phyloP scores from a whole-genome alignment of 2,888 invertebrate genomes.

The Sialis lutaria region DNA sequence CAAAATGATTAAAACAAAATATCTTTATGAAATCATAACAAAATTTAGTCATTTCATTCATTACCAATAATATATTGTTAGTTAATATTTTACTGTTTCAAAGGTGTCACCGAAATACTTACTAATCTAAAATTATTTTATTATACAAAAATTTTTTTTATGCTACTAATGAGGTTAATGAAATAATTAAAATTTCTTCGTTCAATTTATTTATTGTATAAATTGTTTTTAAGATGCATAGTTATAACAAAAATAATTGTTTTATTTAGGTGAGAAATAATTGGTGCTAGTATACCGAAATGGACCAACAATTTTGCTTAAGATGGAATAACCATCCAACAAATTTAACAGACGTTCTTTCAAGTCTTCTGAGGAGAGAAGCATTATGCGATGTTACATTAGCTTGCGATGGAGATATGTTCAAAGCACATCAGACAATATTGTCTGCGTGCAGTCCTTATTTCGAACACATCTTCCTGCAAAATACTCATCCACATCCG shows the following conservation, averaged over 20 bases:
- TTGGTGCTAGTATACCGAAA: slow-evolving; percentile 20
- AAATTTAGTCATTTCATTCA: too few relatives aligned
- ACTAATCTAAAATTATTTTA: too few relatives aligned
- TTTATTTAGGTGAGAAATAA: slow-evolving; percentile 2
- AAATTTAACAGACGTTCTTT: slow-evolving; percentile 79
- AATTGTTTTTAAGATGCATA: too few relatives aligned
- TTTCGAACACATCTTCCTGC: slow-evolving; percentile 80
- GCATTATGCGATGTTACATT: slow-evolving; percentile 85
- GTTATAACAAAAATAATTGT: neutral
- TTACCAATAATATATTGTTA: too few relatives aligned
- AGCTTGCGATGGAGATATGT: slow-evolving; percentile 79
- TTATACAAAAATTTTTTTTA: too few relatives aligned
- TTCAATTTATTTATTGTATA: too few relatives aligned
- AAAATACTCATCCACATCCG: slow-evolving; percentile 78
- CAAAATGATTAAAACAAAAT: too few relatives aligned
- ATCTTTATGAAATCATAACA: too few relatives aligned
- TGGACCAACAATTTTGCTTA: slow-evolving; percentile 80
- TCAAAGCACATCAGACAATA: slow-evolving; percentile 86
- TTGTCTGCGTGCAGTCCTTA: slow-evolving; percentile 87
- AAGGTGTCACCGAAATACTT: too few relatives aligned
- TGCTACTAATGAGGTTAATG: too few relatives aligned
- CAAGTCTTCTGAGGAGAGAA: slow-evolving; percentile 72
- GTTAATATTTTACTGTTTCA: too few relatives aligned
- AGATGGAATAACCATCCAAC: slow-evolving; percentile 90
- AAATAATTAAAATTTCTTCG: too few relatives aligned